Evolutionary conservation across 2,888 invertebrate species (phyloP).

Genomic region (Plagodis dolabraria): DNA sequence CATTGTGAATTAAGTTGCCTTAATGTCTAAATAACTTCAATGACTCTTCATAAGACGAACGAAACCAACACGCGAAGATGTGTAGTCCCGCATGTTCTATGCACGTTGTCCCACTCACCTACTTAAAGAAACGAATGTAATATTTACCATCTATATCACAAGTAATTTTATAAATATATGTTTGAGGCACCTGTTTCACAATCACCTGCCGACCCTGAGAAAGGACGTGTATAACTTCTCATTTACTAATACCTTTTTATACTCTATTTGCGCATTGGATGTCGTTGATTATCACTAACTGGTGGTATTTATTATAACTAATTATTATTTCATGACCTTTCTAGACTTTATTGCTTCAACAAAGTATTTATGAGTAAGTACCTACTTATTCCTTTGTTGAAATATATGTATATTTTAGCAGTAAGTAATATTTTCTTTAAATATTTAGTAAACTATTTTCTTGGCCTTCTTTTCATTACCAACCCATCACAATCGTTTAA

Average conservation of each 20-base stretch:
- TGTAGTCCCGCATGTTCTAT: conserved; percentile 10
- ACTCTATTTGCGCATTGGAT: conserved; percentile 29
- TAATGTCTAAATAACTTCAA: background rate
- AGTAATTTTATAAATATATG: conserved; percentile 54
- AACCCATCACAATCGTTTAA: too few species aligned
- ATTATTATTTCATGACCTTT: conserved; percentile 16
- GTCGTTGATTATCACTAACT: conserved; percentile 31
- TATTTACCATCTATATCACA: conserved; percentile 27
- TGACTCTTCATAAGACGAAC: too few species aligned
- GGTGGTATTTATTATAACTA: conserved; percentile 19
- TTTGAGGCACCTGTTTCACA: conserved; percentile 64
- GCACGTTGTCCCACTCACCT: conserved; percentile 24
- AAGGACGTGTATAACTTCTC: conserved; percentile 37
- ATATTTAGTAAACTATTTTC: too few species aligned
- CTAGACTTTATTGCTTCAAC: background rate
- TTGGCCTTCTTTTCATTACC: too few species aligned
- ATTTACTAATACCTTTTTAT: conserved; percentile 32
- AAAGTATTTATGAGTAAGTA: too few species aligned
- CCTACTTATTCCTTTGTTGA: too few species aligned
- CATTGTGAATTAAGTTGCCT: background rate
- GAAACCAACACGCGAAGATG: too few species aligned
- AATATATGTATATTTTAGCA: too few species aligned
- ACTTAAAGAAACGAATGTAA: conserved; percentile 27
- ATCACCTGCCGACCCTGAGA: conserved; percentile 71
- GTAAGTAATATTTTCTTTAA: too few species aligned